These are phyloP conservation scores for Agrotis clavis DNA, from an alignment of 2,888 invertebrate species.

Conservation along the genomic window DNA sequence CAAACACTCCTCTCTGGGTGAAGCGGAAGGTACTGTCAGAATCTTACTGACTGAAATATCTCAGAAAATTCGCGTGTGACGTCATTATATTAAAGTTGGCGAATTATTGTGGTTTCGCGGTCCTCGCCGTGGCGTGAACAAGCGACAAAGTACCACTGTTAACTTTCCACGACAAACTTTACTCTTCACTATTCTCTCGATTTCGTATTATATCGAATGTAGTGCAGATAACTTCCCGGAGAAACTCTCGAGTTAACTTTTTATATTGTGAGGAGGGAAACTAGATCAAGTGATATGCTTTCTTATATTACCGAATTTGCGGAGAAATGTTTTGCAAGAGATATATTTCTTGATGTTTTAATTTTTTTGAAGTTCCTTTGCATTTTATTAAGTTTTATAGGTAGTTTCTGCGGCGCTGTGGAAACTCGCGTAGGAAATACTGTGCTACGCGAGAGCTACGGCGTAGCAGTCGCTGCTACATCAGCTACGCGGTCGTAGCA, in stretches of 20 bases:
- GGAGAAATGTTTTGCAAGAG: conserved; percentile 12
- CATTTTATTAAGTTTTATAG: conserved; percentile 12
- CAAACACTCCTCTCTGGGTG: no score
- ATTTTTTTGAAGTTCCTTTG: conserved; percentile 14
- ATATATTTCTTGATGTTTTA: conserved; percentile 12
- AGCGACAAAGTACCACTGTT: conserved; percentile 75
- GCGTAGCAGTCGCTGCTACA: conserved; percentile 45
- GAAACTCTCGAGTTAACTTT: conserved; percentile 71
- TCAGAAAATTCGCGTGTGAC: conserved; percentile 27
- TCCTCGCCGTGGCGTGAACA: conserved; percentile 62
- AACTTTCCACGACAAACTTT: conserved; percentile 78
- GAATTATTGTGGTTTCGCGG: conserved; percentile 74
- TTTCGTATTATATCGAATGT: conserved; percentile 76
- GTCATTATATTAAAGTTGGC: conserved; percentile 69
- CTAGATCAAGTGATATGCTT: conserved; percentile 66
- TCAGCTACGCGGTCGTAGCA: conserved; percentile 47
- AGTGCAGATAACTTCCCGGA: conserved; percentile 70
- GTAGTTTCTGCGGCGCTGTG: not conserved
- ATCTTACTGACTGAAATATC: no score
- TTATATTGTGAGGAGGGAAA: conserved; percentile 66
- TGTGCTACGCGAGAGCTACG: conserved; percentile 45
- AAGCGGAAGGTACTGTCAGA: no score
- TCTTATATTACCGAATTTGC: conserved; percentile 54
- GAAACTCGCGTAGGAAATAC: conserved; percentile 10
- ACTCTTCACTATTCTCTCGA: conserved; percentile 75